A percentile compares a stretch with the other conserved stretches of the same genome.
Conservation (phyloP, 2,113 vertebrate genomes). For the Laticauda laticaudata region DNA sequence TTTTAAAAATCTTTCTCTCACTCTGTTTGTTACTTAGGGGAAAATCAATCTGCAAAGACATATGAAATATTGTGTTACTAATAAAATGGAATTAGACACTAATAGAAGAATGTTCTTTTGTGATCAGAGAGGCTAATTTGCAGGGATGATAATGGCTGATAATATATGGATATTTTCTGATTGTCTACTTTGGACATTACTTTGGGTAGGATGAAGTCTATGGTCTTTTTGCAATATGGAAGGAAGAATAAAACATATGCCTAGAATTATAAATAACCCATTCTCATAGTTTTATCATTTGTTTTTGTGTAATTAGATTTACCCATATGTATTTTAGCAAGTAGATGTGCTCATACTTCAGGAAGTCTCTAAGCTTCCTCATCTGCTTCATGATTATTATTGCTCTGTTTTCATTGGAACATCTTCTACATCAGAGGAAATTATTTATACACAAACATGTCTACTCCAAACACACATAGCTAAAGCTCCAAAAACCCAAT, state of each 20-base stretch:
- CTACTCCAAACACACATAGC: not conserved
- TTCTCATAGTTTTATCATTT: conserved; percentile 28
- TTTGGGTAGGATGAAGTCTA: conserved; percentile 6
- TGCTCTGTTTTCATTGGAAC: not conserved
- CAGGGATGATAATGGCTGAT: conserved; percentile 6
- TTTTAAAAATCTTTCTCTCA: not conserved
- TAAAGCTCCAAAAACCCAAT: not conserved
- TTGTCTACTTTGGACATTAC: not conserved
- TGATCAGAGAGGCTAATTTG: conserved; percentile 6
- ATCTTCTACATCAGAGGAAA: not conserved
- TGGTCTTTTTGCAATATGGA: not conserved
- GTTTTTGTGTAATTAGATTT: not conserved
- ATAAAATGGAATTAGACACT: conserved; percentile 15
- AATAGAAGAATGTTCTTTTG: conserved; percentile 13
- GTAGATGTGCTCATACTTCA: not conserved
- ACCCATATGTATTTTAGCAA: not conserved
- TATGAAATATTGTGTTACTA: conserved; percentile 12
- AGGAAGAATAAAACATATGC: not conserved
- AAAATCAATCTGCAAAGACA: conserved; percentile 12
- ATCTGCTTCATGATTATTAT: conserved; percentile 7
- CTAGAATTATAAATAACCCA: not conserved
- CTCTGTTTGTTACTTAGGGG: conserved; percentile 22
- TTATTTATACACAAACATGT: not conserved
- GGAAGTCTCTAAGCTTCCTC: not conserved
- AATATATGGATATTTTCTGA: conserved; percentile 27